These are phyloP conservation scores for Linnaemya tessellans DNA, from an alignment of 2,888 invertebrate species.

Conservation along the genomic window DNA sequence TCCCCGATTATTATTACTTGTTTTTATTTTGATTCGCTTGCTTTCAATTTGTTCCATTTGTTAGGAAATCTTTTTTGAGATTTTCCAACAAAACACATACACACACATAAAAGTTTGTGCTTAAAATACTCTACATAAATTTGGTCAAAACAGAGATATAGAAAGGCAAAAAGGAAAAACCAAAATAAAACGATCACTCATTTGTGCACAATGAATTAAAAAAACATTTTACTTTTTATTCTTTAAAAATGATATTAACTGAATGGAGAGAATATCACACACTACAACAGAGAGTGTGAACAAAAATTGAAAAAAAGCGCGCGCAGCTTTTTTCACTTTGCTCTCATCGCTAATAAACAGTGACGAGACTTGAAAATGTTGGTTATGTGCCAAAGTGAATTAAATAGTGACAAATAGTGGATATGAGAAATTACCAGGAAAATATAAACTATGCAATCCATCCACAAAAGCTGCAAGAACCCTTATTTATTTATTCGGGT, in stretches of 20 bases:
- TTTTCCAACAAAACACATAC: conserved; percentile 41
- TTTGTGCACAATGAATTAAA: background rate
- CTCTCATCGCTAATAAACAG: background rate
- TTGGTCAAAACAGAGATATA: conserved; percentile 65
- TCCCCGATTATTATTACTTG: background rate
- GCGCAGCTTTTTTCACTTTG: conserved; percentile 60
- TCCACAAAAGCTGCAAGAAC: too few relatives aligned
- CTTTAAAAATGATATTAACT: conserved; percentile 34
- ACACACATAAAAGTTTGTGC: background rate
- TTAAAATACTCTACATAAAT: conserved; percentile 53
- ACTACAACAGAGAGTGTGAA: conserved; percentile 6
- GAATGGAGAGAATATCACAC: conserved; percentile 32
- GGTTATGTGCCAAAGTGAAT: background rate
- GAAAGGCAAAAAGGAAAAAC: conserved; percentile 38
- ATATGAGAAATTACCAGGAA: background rate
- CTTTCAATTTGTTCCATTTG: conserved; percentile 12
- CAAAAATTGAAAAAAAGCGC: conserved; percentile 48
- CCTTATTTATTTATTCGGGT: too few relatives aligned
- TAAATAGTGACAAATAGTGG: background rate
- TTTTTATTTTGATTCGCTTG: conserved; percentile 25
- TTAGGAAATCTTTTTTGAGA: conserved; percentile 19
- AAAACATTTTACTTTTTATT: conserved; percentile 4
- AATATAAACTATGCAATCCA: background rate
- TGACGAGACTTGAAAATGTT: background rate
- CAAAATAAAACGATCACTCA: conserved; percentile 42